Evolutionary conservation across 2,888 invertebrate genomes (phyloP).

Genomic region (Orthosia gothica): DNA sequence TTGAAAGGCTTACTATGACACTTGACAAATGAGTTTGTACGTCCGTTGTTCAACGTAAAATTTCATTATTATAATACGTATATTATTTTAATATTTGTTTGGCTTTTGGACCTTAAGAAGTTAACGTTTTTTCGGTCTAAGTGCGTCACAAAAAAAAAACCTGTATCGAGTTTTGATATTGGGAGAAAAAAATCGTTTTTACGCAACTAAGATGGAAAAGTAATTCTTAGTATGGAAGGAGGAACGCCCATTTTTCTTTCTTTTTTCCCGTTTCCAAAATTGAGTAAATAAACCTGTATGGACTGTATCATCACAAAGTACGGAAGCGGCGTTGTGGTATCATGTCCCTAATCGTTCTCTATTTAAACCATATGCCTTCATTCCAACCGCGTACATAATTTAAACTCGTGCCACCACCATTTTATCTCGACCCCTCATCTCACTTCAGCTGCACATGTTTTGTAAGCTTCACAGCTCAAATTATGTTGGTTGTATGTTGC

Average conservation of each 20-base stretch:
- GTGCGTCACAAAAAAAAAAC: background rate
- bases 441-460: conserved; percentile 50
- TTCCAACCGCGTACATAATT: conserved; percentile 72
- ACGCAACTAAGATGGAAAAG: background rate
- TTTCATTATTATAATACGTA: conserved; percentile 46
- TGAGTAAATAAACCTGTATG: conserved; percentile 47
- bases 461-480: conserved; percentile 67
- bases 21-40: conserved; percentile 40
- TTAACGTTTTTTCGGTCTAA: background rate
- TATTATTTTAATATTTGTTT: conserved; percentile 52
- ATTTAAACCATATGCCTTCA: conserved; percentile 63
- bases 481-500: conserved; percentile 69
- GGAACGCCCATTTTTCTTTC: background rate
- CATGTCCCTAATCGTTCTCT: conserved; percentile 58
- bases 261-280: conserved; percentile 3
- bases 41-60: too few relatives aligned
- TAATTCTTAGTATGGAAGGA: background rate
- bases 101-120: conserved; percentile 8
- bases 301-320: too few relatives aligned
- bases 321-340: too few relatives aligned
- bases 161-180: too few relatives aligned
- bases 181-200: background rate
- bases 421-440: conserved; percentile 50
- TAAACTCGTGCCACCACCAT: conserved; percentile 68
- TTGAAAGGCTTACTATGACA: conserved; percentile 54